Evolutionary conservation across 2,113 vertebrate genomes (phyloP).

Genomic region (Oreotragus oreotragus): DNA sequence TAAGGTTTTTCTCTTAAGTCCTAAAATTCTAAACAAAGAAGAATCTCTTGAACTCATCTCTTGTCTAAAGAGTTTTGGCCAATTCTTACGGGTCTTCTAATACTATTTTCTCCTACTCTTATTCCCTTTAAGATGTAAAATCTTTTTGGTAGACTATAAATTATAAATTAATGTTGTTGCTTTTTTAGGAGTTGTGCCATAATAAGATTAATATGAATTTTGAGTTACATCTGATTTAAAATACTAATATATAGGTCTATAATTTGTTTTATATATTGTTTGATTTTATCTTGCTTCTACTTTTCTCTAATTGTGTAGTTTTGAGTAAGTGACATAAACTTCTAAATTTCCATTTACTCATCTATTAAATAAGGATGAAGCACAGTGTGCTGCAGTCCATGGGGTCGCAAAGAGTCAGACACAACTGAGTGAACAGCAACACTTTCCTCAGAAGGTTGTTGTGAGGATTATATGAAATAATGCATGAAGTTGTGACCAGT

Average conservation of each 20-base stretch:
- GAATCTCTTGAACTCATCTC: not conserved
- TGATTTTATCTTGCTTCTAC: conserved; percentile 11
- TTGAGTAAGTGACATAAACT: not conserved
- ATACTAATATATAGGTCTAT: not conserved
- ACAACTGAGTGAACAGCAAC: not conserved
- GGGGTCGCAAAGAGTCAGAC: not conserved
- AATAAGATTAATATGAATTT: not conserved
- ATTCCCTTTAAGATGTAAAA: not conserved
- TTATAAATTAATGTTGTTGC: not conserved
- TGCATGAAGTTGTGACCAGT: not conserved
- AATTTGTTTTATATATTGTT: not conserved
- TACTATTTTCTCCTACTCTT: not conserved
- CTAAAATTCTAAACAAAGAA: not conserved
- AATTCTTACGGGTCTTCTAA: not conserved
- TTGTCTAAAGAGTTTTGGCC: not conserved
- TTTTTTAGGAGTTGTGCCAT: not conserved
- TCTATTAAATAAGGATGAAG: conserved; percentile 19
- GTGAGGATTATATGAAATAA: conserved; percentile 40
- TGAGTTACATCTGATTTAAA: not conserved
- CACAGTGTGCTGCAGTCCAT: not conserved
- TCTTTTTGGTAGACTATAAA: not conserved
- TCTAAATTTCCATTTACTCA: conserved; percentile 18
- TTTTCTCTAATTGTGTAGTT: not conserved
- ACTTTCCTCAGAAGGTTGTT: not conserved
- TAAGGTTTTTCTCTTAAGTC: not conserved